Conservation (phyloP, 2,113 vertebrate genomes). For the Dendropsophus ebraccatus region DNA sequence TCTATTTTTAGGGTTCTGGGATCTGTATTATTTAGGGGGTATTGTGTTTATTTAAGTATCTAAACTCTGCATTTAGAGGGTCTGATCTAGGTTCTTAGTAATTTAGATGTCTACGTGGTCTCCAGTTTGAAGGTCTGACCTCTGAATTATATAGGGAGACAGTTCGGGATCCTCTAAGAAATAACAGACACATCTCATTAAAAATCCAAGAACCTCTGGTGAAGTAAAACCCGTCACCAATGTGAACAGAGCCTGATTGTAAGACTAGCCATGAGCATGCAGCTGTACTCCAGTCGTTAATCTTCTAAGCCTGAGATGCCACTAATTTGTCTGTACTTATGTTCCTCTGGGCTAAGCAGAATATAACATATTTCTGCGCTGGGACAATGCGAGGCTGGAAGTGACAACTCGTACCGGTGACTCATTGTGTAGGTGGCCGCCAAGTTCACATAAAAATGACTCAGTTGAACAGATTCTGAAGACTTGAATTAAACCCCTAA, state of each 20-base stretch:
- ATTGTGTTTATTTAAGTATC: background rate
- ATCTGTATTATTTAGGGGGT: background rate
- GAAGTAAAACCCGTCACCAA: background rate
- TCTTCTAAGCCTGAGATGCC: background rate
- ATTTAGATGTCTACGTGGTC: background rate
- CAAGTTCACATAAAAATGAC: conserved; percentile 32
- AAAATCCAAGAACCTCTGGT: background rate
- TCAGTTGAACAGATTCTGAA: conserved; percentile 7
- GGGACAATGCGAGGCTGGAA: conserved; percentile 25
- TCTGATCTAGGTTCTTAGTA: too few relatives aligned
- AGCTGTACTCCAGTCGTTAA: background rate
- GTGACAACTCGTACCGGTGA: conserved; percentile 26
- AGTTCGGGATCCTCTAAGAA: background rate
- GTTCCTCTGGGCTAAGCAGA: background rate
- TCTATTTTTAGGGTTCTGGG: background rate
- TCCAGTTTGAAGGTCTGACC: background rate
- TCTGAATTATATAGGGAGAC: background rate
- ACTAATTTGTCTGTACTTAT: background rate
- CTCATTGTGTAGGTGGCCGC: conserved; percentile 45
- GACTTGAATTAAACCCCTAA: background rate
- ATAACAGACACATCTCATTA: too few relatives aligned
- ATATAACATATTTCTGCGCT: background rate
- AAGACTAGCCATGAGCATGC: background rate
- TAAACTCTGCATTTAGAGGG: background rate
- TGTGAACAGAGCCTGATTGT: background rate